Conservation (phyloP, 2,113 vertebrate genomes). For the Tragelaphus buxtoni region DNA sequence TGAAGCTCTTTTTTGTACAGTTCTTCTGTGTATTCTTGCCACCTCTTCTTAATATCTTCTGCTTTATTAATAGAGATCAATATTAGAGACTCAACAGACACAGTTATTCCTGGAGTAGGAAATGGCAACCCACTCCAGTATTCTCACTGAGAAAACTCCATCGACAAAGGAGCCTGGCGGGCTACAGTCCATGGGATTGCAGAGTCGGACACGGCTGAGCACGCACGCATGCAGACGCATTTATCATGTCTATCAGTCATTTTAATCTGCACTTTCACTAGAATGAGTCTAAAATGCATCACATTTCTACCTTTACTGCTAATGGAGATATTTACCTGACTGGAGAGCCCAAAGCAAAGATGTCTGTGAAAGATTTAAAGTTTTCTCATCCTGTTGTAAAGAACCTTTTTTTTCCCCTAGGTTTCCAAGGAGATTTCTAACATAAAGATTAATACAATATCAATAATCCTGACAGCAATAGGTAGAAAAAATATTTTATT, state of each 20-base stretch:
- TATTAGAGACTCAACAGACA: background rate
- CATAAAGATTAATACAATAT: background rate
- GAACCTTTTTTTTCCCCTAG: background rate
- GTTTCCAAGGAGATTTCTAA: background rate
- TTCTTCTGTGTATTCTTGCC: too few relatives aligned
- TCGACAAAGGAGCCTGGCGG: background rate
- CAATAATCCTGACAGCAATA: background rate
- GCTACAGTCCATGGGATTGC: background rate
- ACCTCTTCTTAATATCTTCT: too few relatives aligned
- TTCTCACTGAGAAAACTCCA: background rate
- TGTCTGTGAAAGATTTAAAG: background rate
- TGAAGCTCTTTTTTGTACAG: too few relatives aligned
- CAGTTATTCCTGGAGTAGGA: background rate
- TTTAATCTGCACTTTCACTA: background rate
- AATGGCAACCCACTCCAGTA: background rate
- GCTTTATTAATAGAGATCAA: background rate
- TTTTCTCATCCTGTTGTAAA: background rate
- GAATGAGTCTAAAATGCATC: background rate
- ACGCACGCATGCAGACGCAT: accelerated
- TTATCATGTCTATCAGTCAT: background rate
- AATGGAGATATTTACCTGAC: background rate
- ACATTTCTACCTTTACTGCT: background rate
- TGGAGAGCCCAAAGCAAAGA: background rate
- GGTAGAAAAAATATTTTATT: background rate
- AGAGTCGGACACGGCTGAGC: background rate